Conservation (phyloP, 2,888 invertebrate genomes). For the Trisateles emortualis region DNA sequence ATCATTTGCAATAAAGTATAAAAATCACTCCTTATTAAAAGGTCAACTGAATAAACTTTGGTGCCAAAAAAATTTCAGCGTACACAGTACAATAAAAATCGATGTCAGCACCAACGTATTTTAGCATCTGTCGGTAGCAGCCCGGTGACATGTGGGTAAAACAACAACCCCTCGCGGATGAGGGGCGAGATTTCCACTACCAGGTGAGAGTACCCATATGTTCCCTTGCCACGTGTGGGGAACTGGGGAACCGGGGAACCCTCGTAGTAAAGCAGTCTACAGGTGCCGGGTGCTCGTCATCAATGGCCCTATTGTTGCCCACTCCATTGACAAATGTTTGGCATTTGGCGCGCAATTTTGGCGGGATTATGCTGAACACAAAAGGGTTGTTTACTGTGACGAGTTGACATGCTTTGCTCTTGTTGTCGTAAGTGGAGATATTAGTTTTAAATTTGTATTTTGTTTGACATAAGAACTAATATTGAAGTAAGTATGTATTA, state of each 20-base stretch:
- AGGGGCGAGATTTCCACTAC: conserved; percentile 81
- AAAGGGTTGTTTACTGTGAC: conserved; percentile 70
- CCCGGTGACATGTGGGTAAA: conserved; percentile 78
- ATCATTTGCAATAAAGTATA: too few relatives aligned
- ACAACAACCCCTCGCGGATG: conserved; percentile 71
- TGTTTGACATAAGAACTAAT: conserved; percentile 10
- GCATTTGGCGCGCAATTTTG: conserved; percentile 78
- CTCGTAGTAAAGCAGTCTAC: conserved; percentile 59
- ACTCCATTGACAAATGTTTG: conserved; percentile 78
- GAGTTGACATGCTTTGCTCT: conserved; percentile 47
- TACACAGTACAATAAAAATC: conserved; percentile 71
- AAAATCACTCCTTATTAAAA: too few relatives aligned
- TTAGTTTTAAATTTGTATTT: conserved; percentile 27
- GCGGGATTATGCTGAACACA: conserved; percentile 59
- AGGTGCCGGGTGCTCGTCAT: conserved; percentile 69
- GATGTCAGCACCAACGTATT: conserved; percentile 81
- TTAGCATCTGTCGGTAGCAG: conserved; percentile 85
- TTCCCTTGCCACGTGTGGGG: conserved; percentile 80
- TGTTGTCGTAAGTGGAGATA: conserved; percentile 34
- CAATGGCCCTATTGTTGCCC: conserved; percentile 76
- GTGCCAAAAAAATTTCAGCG: conserved; percentile 32
- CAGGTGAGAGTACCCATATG: conserved; percentile 75
- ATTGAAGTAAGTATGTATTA: neutral
- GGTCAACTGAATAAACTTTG: too few relatives aligned
- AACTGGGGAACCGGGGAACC: conserved; percentile 75